Conservation (phyloP, 2,797 vertebrate genomes). For the Sciurus carolinensis region DNA sequence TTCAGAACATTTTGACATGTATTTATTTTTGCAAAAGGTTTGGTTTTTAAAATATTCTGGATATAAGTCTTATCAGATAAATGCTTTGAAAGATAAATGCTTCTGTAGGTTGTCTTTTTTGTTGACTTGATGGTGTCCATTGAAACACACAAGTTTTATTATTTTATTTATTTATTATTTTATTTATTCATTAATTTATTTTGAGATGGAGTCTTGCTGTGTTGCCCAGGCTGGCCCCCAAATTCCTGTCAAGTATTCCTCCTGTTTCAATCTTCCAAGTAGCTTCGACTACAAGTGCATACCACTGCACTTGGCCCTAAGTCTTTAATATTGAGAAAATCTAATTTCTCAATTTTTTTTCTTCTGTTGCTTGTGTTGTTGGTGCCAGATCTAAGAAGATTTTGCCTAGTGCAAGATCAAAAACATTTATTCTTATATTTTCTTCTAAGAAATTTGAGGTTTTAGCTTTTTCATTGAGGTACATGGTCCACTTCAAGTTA, state of each 20-base stretch:
- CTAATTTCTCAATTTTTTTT: neutral
- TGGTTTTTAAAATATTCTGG: neutral
- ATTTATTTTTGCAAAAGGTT: neutral
- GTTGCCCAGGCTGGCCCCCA: neutral
- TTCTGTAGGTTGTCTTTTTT: slow-evolving; percentile 8
- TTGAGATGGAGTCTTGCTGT: neutral
- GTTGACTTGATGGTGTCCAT: neutral
- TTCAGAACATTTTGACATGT: neutral
- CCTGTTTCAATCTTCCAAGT: neutral
- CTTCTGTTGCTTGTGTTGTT: neutral
- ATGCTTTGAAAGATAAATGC: neutral
- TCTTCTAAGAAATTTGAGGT: neutral
- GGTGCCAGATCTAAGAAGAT: neutral
- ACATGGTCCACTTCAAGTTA: neutral
- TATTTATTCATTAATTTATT: neutral
- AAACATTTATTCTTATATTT: neutral
- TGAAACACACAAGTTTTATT: neutral
- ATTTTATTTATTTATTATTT: neutral
- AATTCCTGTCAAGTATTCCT: neutral
- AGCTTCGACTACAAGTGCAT: too few relatives aligned
- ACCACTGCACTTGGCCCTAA: neutral
- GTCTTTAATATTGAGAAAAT: neutral
- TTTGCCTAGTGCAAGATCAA: neutral
- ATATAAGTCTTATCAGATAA: neutral
- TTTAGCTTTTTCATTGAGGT: neutral